These are phyloP conservation scores for Girardia tigrina DNA, from an alignment of 2,888 invertebrate genomes.

Conservation along the genomic window DNA sequence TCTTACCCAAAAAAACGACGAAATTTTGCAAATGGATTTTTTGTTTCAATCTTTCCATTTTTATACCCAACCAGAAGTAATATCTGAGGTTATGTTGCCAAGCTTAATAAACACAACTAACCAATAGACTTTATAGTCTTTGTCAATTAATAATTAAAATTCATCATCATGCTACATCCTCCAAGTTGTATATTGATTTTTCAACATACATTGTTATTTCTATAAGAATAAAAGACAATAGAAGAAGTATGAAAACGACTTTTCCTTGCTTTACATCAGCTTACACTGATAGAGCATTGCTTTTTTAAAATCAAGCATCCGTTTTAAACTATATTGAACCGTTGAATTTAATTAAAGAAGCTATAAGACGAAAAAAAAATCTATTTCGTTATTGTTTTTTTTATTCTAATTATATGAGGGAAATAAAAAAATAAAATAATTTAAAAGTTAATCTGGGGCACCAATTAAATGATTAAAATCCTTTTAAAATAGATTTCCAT, in stretches of 20 bases:
- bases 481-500: no score
- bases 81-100: constrained; percentile 16
- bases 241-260: constrained; percentile 15
- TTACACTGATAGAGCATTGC: constrained; percentile 17
- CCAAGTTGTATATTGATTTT: constrained; percentile 23
- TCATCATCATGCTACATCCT: constrained; percentile 23
- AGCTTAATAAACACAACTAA: constrained; percentile 23
- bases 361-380: no score
- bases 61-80: constrained; percentile 19
- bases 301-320: constrained; percentile 19
- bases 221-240: constrained; percentile 23
- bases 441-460: no score
- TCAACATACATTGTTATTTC: constrained; percentile 13
- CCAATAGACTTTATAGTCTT: constrained; percentile 23
- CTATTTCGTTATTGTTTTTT: no score
- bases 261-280: constrained; percentile 17
- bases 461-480: no score
- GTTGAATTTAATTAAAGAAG: constrained; percentile 23
- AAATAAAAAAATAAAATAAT: no score
- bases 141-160: constrained; percentile 18
- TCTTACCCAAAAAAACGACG: not conserved
- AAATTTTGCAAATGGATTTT: constrained; percentile 11
- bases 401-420: no score
- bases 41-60: not conserved
- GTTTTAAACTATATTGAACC: constrained; percentile 17